These are phyloP conservation scores for Acleris cristana DNA, from an alignment of 2,888 invertebrate species.

Conservation along the genomic window DNA sequence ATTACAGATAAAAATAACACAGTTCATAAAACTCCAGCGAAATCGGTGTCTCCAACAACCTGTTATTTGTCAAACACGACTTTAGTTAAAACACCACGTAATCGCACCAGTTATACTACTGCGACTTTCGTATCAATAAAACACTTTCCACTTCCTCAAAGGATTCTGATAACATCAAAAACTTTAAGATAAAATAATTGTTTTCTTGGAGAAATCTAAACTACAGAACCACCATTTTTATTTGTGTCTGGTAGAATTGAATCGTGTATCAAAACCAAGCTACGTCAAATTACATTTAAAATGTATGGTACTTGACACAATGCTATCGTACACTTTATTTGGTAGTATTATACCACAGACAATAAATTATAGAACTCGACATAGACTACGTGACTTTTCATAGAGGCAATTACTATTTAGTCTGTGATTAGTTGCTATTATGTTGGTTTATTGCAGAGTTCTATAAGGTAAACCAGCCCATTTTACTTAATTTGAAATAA, in stretches of 20 bases:
- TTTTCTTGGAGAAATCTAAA: constrained; percentile 62
- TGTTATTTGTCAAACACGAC: constrained; percentile 81
- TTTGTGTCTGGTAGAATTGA: constrained; percentile 72
- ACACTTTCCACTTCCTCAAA: constrained; percentile 51
- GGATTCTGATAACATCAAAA: constrained; percentile 48
- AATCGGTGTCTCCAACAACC: constrained; percentile 82
- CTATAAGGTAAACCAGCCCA: too few species aligned
- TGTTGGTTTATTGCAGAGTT: not conserved
- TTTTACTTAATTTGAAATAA: too few species aligned
- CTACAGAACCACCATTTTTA: constrained; percentile 82
- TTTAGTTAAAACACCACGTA: constrained; percentile 68
- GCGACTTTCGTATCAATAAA: constrained; percentile 51
- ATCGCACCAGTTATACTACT: constrained; percentile 60
- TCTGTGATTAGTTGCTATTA: not conserved
- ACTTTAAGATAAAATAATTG: constrained; percentile 62
- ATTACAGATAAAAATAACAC: constrained; percentile 63
- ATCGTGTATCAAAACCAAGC: constrained; percentile 54
- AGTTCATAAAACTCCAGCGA: constrained; percentile 69
- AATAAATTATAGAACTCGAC: constrained; percentile 34
- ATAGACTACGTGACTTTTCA: constrained; percentile 15
- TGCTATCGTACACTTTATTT: constrained; percentile 44
- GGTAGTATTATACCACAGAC: constrained; percentile 56
- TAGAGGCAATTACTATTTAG: not conserved
- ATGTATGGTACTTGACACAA: constrained; percentile 10
- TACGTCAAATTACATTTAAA: constrained; percentile 7